phyloP scores from a whole-genome alignment of 2,888 invertebrate genomes.

The Archips crataeganus region DNA sequence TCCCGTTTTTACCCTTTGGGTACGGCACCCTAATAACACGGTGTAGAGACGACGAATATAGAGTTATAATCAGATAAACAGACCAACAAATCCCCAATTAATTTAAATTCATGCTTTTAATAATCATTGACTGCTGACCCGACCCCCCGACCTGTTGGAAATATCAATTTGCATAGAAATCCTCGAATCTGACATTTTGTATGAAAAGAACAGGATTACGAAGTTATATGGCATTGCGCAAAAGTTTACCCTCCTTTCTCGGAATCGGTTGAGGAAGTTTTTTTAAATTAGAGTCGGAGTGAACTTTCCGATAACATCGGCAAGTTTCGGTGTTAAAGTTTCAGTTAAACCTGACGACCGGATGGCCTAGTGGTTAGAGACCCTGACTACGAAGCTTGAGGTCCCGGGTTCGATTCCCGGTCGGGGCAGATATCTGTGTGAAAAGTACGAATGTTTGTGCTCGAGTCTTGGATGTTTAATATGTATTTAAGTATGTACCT shows the following conservation, averaged over 20 bases:
- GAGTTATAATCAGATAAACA: slow-evolving; percentile 27
- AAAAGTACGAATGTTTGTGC: no score
- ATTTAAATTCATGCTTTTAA: slow-evolving; percentile 29
- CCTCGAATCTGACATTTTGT: slow-evolving; percentile 31
- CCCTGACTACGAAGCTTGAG: no score
- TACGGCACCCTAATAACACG: no score
- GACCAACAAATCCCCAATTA: slow-evolving; percentile 25
- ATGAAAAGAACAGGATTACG: slow-evolving; percentile 15
- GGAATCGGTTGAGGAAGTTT: background rate
- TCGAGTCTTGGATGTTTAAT: no score
- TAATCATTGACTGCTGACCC: slow-evolving; percentile 24
- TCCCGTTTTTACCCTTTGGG: background rate
- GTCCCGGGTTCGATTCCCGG: no score
- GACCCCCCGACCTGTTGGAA: slow-evolving; percentile 28
- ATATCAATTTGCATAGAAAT: slow-evolving; percentile 36
- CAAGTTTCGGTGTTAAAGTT: no score
- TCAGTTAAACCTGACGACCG: no score
- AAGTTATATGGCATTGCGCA: slow-evolving; percentile 3
- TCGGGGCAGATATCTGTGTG: no score
- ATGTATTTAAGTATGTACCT: no score
- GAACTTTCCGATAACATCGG: no score
- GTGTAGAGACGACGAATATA: background rate
- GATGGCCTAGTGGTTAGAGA: no score
- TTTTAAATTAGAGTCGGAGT: no score
- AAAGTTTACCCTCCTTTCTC: background rate